These are phyloP conservation scores for Sebastes aleutianus DNA, from an alignment of 2,797 vertebrate genomes.

Conservation along the genomic window DNA sequence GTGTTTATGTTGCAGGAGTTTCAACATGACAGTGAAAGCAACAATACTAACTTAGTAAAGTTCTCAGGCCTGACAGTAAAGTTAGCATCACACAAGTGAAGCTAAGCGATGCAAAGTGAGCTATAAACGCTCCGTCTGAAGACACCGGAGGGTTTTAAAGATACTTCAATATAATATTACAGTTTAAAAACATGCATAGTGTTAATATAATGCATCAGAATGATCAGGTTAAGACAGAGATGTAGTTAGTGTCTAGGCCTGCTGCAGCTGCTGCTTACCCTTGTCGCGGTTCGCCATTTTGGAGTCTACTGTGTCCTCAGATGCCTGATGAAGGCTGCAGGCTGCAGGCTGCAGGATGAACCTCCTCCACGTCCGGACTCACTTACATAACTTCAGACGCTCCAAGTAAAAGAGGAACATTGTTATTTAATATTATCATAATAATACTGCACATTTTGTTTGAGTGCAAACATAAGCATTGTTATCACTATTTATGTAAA, in stretches of 20 bases:
- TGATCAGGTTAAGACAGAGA: fast-evolving
- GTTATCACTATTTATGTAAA: background rate
- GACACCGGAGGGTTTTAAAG: fast-evolving
- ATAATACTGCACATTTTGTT: background rate
- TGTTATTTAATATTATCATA: no score
- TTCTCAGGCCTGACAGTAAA: background rate
- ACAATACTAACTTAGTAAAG: background rate
- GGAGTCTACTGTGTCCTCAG: slow-evolving; percentile 57
- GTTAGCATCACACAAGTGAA: slow-evolving; percentile 33
- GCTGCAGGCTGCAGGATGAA: no score
- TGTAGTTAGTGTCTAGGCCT: background rate
- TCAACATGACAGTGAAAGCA: background rate
- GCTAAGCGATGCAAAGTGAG: slow-evolving; percentile 45
- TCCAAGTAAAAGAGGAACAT: no score
- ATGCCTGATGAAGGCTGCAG: slow-evolving; percentile 13
- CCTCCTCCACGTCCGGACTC: background rate
- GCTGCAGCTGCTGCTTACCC: slow-evolving; percentile 66
- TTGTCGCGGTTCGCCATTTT: slow-evolving; percentile 84
- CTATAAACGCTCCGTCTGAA: background rate
- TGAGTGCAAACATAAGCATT: background rate
- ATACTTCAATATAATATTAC: fast-evolving
- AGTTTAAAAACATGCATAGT: fast-evolving
- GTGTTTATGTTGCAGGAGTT: no score
- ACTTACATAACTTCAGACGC: no score
- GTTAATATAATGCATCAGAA: fast-evolving